These are phyloP conservation scores for Phalloptychus januarius DNA, from an alignment of 2,797 vertebrate species.

Conservation along the genomic window DNA sequence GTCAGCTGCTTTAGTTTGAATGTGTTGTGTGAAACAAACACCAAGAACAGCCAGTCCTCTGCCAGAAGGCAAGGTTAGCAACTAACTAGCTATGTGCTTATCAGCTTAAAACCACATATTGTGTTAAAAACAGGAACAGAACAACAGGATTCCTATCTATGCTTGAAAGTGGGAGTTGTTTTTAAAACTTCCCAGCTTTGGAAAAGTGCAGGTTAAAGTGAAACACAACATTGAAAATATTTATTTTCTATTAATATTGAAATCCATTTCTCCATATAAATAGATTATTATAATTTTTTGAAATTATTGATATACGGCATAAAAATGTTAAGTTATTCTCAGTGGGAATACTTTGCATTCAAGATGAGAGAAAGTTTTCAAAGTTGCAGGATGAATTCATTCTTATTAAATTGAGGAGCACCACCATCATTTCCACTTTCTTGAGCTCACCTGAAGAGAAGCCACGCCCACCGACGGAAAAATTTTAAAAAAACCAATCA, in stretches of 20 bases:
- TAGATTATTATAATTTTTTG: neutral
- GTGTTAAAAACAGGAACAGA: neutral
- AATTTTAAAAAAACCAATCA: too few relatives aligned
- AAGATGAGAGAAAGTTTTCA: neutral
- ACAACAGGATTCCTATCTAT: neutral
- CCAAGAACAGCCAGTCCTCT: neutral
- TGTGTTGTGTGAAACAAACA: constrained; percentile 2
- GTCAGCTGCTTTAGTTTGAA: constrained; percentile 2
- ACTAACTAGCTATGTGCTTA: neutral
- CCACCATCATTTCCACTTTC: too few relatives aligned
- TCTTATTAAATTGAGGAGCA: neutral
- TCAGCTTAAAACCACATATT: neutral
- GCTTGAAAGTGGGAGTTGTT: neutral
- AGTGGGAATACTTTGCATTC: neutral
- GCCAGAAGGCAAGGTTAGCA: neutral
- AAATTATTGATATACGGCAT: neutral
- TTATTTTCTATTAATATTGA: neutral
- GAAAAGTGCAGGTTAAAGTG: neutral
- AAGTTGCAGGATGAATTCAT: too few relatives aligned
- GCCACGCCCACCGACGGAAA: too few relatives aligned
- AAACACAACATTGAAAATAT: neutral
- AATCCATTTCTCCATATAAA: neutral
- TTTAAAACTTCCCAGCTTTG: neutral
- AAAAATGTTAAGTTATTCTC: neutral
- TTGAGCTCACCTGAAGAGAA: too few relatives aligned